phyloP scores from a whole-genome alignment of 2,888 invertebrate species.

The Ichneumoninae sp. region DNA sequence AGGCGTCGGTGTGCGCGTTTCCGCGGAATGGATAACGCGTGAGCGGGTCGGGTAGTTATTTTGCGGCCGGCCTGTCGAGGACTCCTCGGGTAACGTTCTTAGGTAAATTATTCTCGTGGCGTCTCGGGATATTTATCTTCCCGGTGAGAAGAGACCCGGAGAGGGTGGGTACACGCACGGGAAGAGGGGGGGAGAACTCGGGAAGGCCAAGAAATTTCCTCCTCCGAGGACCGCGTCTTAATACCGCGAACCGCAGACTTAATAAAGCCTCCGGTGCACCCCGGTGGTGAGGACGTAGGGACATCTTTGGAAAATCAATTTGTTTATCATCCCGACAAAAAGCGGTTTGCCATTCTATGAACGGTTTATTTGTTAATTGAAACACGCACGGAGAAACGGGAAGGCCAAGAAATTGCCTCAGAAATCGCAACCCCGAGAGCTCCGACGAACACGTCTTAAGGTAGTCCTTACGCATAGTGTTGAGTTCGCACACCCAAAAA shows the following conservation, averaged over 20 bases:
- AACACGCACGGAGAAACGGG: too few relatives aligned
- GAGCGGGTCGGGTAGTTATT: constrained; percentile 20
- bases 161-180: constrained; percentile 70
- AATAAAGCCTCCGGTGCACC: constrained; percentile 77
- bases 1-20: not conserved
- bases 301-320: not conserved
- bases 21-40: not conserved
- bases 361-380: too few relatives aligned
- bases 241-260: constrained; percentile 81
- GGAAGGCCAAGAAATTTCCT: constrained; percentile 46
- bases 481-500: too few relatives aligned
- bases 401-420: too few relatives aligned
- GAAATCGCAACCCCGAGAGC: too few relatives aligned
- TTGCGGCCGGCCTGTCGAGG: constrained; percentile 29
- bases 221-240: constrained; percentile 79
- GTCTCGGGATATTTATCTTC: constrained; percentile 82
- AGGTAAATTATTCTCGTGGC: constrained; percentile 80
- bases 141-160: constrained; percentile 58
- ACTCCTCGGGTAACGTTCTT: constrained; percentile 57
- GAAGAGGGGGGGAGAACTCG: constrained; percentile 54
- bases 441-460: too few relatives aligned
- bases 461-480: too few relatives aligned
- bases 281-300: too few relatives aligned
- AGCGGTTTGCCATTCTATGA: too few relatives aligned
- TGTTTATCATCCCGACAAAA: not conserved